A percentile compares a stretch with the other conserved stretches of the same genome.
Evolutionary conservation across 2,888 invertebrate species (phyloP).

Genomic region (Poecilobothrus nobilitatus): DNA sequence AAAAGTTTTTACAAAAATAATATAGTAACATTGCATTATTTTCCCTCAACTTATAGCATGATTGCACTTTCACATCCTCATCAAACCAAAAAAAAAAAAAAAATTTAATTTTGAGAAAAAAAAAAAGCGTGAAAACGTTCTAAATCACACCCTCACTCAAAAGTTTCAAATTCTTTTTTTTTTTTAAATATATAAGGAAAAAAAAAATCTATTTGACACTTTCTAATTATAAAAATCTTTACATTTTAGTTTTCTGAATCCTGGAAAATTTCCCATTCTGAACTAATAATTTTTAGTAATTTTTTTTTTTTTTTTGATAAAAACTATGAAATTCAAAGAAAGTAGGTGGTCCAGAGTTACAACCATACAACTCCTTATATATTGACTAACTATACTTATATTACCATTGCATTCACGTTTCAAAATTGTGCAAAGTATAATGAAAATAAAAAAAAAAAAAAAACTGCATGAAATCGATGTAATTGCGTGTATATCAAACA

Average conservation of each 20-base stretch:
- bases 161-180: not conserved
- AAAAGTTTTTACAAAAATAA: too few relatives aligned
- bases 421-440: not conserved
- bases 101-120: not conserved
- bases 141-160: not conserved
- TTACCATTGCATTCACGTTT: not conserved
- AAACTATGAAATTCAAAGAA: not conserved
- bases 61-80: conserved; percentile 1
- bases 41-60: too few relatives aligned
- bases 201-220: not conserved
- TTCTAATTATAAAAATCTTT: not conserved
- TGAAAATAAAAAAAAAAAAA: not conserved
- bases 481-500: not conserved
- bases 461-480: not conserved
- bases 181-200: too few relatives aligned
- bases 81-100: not conserved
- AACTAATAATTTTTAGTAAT: too few relatives aligned
- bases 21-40: too few relatives aligned
- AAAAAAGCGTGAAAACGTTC: not conserved
- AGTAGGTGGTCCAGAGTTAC: conserved; percentile 10
- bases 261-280: too few relatives aligned
- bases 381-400: too few relatives aligned
- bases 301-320: not conserved
- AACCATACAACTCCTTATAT: not conserved
- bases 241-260: too few relatives aligned